Base-by-base conservation (phyloP, 2,888 invertebrate species). In the Drosophila macrospina region DNA sequence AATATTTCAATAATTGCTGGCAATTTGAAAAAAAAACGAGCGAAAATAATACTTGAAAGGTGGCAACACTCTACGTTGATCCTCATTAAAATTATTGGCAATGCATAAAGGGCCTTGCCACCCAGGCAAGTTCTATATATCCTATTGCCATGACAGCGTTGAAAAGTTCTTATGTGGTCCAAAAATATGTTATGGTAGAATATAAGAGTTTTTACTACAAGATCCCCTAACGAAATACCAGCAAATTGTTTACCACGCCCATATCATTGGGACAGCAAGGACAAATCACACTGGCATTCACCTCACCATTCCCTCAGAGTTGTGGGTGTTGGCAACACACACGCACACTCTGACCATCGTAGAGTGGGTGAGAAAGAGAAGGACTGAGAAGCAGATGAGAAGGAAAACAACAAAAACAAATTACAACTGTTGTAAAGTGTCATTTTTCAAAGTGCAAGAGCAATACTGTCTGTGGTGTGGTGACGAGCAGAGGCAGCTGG, bases 361-460 rank as follows among this genome's bases (percentile, higher is more conserved):
- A 39, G 8, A 20, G 36, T 13, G n/a, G 20, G 32, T 26, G 39
- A 51, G 51, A 60, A 26, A 6, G 15, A 39, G 47, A 47, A 48
- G 47, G 32, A 45, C 24, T 20, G 3, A 20, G 20, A 11, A 32
- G 37, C 26, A 26, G 39, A 39, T 34, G 28, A 39, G 28, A 39
- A 37, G 42, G 28, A 41, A 45, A 24, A 28, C 37, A 67, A 60
- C 37, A 42, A 65, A 73, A 82, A 88, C 89, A 88, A 88, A 88
- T 89, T 89, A 81, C 88, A 88, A 77, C 70, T 82, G 88, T 89
- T 88, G 84, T 86, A 89, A 88, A 89, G 84, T 88, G 82, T 77
- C 76, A 88, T 88, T 88, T 88, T 89, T 88, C 89, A 89, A 84
- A 80, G 71, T 62, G 65, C 55, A 50, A 51, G 13, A 50, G 63